These are phyloP conservation scores for Dryocosmus kuriphilus DNA, from an alignment of 2,888 invertebrate species.

Conservation along the genomic window DNA sequence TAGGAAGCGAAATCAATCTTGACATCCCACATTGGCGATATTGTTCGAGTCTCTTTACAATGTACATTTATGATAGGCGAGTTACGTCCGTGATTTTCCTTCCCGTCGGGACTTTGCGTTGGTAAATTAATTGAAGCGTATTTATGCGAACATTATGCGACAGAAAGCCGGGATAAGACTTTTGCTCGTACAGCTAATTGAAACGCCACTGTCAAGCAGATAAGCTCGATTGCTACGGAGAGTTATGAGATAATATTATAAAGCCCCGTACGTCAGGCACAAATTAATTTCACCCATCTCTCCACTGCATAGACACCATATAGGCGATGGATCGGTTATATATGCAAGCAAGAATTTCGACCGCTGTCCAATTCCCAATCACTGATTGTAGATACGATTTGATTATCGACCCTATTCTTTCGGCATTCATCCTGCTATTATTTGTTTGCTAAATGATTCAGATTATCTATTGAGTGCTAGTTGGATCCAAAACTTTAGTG, in stretches of 20 bases:
- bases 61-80: slow-evolving; percentile 25
- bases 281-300: slow-evolving; percentile 73
- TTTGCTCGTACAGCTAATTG: slow-evolving; percentile 73
- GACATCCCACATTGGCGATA: slow-evolving; percentile 23
- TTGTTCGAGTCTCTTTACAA: not conserved
- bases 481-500: not conserved
- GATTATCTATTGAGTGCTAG: slow-evolving; percentile 7
- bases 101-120: slow-evolving; percentile 25
- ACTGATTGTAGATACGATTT: slow-evolving; percentile 42
- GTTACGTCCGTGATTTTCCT: slow-evolving; percentile 31
- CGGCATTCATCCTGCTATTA: slow-evolving; percentile 23
- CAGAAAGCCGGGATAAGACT: slow-evolving; percentile 71
- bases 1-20: slow-evolving; percentile 24
- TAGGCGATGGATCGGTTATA: slow-evolving; percentile 19
- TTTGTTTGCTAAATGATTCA: slow-evolving; percentile 24
- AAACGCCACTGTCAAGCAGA: slow-evolving; percentile 73
- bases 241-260: slow-evolving; percentile 76
- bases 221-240: slow-evolving; percentile 75
- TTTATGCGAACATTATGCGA: slow-evolving; percentile 72
- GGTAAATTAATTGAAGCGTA: slow-evolving; percentile 72
- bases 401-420: slow-evolving; percentile 46
- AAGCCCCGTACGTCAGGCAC: slow-evolving; percentile 72
- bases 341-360: slow-evolving; percentile 33
- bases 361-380: slow-evolving; percentile 20
- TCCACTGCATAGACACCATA: slow-evolving; percentile 29